Evolutionary conservation across 1,140 invertebrate genomes (phyloP), one percentile per base, ranked within the genome.

Genomic region (Maniola jurtina): DNA sequence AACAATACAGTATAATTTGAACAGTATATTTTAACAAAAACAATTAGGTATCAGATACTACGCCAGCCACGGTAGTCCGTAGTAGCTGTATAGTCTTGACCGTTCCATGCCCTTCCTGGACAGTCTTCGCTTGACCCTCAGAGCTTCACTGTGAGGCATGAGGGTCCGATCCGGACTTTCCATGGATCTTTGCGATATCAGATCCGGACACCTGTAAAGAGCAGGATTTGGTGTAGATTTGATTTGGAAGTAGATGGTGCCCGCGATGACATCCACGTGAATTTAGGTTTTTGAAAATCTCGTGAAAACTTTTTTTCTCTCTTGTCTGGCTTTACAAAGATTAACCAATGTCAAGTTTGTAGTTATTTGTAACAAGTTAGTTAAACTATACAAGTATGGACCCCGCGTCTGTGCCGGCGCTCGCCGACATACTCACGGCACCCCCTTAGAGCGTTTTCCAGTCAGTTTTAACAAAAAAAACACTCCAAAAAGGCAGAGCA

Each of bases 111-210:
- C 25, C 14, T 11, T 66, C 35, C 65, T 70, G 3, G 72, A 38
- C 6, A 45, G 35, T 45, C 50, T 67, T 16, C 66, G 64, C 10
- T 61, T 65, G 2, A 34, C 42, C 52, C 66, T 70, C 14, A 73
- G 67, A 36, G 52, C 61, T 33, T 74, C 70, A 34, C 50, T 61
- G 6, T 50, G 48, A 15, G 14, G 5, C n/a, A 42, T 35, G 2
- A 60, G 33, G 38, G 50, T 65, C 5, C 64, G 55, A 47, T 77
- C 75, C 50, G 70, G 73, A 25, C 68, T 73, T 0, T 52, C 15
- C 69, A 40, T 54, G 40, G 62, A 45, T 13, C 42, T 45, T 11
- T n/a, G 42, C 13, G 42, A 45, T n/a, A 45, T 11, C 9, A 45
- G 42, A n/a, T 45, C 42, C 13, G 42, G 42, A 13, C 42, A 45